Evolutionary conservation across 2,113 vertebrate species (phyloP).

Genomic region (Pygoscelis antarcticus): DNA sequence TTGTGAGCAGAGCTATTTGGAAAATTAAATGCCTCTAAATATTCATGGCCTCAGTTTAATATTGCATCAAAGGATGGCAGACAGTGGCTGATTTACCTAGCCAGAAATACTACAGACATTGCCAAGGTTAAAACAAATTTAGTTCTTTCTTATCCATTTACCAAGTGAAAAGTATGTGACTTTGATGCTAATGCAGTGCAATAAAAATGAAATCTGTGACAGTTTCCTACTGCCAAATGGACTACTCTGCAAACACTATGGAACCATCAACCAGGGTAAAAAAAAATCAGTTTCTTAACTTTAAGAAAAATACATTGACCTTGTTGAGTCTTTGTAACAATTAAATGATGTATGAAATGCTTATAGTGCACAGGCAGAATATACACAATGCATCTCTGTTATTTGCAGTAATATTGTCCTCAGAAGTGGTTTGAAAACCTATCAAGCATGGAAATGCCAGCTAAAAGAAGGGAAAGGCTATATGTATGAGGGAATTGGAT

Average conservation of each 20-base stretch:
- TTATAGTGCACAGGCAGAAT: background rate
- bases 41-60: background rate
- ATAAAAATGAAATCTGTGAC: background rate
- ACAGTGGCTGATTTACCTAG: background rate
- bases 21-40: constrained; percentile 18
- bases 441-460: background rate
- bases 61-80: background rate
- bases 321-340: background rate
- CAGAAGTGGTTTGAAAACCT: background rate
- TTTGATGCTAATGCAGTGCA: background rate
- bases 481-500: background rate
- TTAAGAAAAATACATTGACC: background rate
- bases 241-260: background rate
- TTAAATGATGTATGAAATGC: background rate
- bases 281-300: background rate
- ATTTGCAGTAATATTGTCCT: background rate
- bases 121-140: constrained; percentile 7
- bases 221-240: background rate
- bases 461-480: background rate
- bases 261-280: background rate
- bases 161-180: background rate
- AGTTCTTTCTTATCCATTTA: background rate
- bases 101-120: background rate
- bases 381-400: background rate
- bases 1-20: background rate